phyloP scores from a whole-genome alignment of 1,140 invertebrate genomes.

The Drosophila carrolli region DNA sequence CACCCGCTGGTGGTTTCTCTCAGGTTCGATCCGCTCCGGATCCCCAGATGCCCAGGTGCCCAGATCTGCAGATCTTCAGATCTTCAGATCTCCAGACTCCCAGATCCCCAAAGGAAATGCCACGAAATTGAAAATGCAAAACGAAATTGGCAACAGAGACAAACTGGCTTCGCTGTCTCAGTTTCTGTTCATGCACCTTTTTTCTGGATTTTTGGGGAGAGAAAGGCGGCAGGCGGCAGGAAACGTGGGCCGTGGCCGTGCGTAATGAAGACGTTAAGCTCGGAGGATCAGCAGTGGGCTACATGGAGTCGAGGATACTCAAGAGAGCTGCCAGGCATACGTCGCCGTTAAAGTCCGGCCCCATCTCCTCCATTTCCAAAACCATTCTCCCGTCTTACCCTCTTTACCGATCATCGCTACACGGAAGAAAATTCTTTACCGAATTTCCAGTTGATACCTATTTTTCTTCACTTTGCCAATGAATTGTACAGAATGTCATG shows the following conservation, averaged over 20 bases:
- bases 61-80: background rate
- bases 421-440: background rate
- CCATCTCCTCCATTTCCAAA: constrained; percentile 26
- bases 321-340: constrained; percentile 60
- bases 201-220: background rate
- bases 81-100: background rate
- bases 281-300: constrained; percentile 15
- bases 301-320: constrained; percentile 6
- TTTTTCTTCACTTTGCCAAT: no score
- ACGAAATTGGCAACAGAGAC: constrained; percentile 70
- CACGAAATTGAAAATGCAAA: constrained; percentile 81
- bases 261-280: constrained; percentile 82
- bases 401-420: background rate
- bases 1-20: constrained; percentile 21
- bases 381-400: constrained; percentile 12
- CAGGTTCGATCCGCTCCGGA: background rate
- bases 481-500: no score
- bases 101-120: constrained; percentile 62
- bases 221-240: constrained; percentile 19
- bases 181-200: constrained; percentile 5
- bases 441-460: no score
- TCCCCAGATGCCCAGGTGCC: constrained; percentile 33
- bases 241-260: constrained; percentile 68
- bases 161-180: background rate
- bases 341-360: constrained; percentile 36